phyloP scores from a whole-genome alignment of 2,797 vertebrate genomes.

The Lagorchestes hirsutus region DNA sequence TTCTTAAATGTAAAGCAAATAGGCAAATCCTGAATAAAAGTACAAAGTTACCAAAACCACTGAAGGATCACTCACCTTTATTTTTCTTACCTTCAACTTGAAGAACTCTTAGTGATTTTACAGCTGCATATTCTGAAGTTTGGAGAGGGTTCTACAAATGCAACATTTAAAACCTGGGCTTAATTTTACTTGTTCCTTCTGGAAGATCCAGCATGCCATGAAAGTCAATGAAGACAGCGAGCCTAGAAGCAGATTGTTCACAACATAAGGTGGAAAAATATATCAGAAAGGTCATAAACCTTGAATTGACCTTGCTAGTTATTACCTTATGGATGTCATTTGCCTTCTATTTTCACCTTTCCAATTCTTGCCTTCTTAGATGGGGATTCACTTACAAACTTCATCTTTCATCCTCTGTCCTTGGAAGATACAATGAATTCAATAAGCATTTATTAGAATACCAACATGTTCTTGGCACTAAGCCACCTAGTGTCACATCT shows the following conservation, averaged over 20 bases:
- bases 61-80: not conserved
- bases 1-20: not conserved
- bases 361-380: not conserved
- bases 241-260: not conserved
- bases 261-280: not conserved
- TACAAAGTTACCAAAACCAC: not conserved
- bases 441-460: not conserved
- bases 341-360: not conserved
- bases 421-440: not conserved
- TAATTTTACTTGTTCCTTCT: not conserved
- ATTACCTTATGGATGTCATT: not conserved
- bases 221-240: not conserved
- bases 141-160: not conserved
- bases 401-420: not conserved
- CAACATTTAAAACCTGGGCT: not conserved
- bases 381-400: not conserved
- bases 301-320: not conserved
- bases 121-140: not conserved
- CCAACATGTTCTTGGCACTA: too few species aligned
- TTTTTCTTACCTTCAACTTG: not conserved
- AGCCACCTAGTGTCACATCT: accelerated
- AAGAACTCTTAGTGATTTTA: not conserved
- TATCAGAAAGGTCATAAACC: not conserved
- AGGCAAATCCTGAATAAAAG: not conserved
- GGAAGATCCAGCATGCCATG: not conserved